Percentiles rank a stretch among this genome's conserved stretches.
These are phyloP conservation scores for Cassiopea xamachana DNA, from an alignment of 30 jellyfish, hydroid and myxozoan genomes.

Conservation along the genomic window DNA sequence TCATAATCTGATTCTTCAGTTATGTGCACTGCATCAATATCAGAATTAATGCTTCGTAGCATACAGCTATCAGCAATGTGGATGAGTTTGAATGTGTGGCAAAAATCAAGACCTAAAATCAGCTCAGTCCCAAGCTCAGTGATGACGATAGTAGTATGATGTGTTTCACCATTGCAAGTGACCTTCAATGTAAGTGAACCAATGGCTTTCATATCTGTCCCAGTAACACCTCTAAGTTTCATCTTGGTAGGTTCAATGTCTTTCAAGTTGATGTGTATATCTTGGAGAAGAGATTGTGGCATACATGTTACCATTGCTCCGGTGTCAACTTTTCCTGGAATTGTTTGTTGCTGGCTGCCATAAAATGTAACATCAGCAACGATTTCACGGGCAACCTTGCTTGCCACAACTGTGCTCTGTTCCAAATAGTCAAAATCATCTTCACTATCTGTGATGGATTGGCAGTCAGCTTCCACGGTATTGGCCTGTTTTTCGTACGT, in stretches of 20 bases:
- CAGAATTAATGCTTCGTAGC: conserved; percentile 14
- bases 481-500: conserved; percentile 1
- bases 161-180: conserved; percentile 29
- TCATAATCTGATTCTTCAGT: conserved; percentile 37
- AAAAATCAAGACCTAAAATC: conserved; percentile 42
- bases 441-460: conserved; percentile 1
- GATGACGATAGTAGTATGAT: conserved; percentile 4
- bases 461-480: conserved; percentile 7
- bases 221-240: conserved; percentile 46
- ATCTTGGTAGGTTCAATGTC: neutral
- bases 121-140: conserved; percentile 45
- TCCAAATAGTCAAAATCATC: conserved; percentile 4
- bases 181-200: conserved; percentile 11
- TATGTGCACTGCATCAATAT: conserved; percentile 54
- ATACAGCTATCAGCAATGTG: conserved; percentile 18
- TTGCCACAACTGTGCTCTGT: conserved; percentile 8
- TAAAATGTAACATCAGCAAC: conserved; percentile 24
- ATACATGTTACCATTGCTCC: conserved; percentile 49
- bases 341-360: conserved; percentile 4
- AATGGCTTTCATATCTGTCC: conserved; percentile 10
- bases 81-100: conserved; percentile 19
- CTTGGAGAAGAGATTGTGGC: conserved; percentile 19
- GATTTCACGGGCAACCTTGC: conserved; percentile 30
- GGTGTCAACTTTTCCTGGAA: conserved; percentile 37
- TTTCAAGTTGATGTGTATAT: neutral